Evolutionary conservation across 2,888 invertebrate species (phyloP).

Genomic region (Ligdia adustata): DNA sequence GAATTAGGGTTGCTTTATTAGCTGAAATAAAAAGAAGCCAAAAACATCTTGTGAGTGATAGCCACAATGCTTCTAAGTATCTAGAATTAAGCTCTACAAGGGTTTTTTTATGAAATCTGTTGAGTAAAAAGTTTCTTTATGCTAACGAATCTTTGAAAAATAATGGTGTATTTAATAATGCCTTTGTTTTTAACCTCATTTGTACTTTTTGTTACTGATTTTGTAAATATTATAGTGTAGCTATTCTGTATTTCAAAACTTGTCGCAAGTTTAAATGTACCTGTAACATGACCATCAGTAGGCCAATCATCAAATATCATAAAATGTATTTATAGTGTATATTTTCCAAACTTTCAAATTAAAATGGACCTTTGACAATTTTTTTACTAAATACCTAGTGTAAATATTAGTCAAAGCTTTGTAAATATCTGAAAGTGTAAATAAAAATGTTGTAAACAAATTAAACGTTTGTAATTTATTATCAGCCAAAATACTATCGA

Average conservation of each 20-base stretch:
- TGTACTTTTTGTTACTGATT: slow-evolving; percentile 3
- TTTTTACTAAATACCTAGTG: slow-evolving; percentile 31
- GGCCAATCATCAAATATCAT: slow-evolving; percentile 47
- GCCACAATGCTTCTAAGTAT: slow-evolving; percentile 36
- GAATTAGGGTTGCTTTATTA: slow-evolving; percentile 50
- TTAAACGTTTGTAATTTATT: slow-evolving; percentile 55
- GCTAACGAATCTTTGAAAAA: too few species aligned
- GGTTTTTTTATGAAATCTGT: slow-evolving; percentile 6
- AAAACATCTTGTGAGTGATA: slow-evolving; percentile 40
- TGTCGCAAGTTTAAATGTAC: slow-evolving; percentile 52
- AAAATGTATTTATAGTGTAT: slow-evolving; percentile 37
- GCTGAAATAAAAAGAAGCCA: slow-evolving; percentile 43
- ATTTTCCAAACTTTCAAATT: slow-evolving; percentile 19
- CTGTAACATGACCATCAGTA: slow-evolving; percentile 48
- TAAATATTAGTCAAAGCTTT: slow-evolving; percentile 50
- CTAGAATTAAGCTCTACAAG: slow-evolving; percentile 33
- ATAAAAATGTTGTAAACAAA: slow-evolving; percentile 48
- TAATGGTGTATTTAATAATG: neutral
- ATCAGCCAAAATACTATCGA: slow-evolving; percentile 61
- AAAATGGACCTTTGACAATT: slow-evolving; percentile 22
- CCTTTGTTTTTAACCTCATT: neutral
- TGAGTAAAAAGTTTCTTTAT: neutral
- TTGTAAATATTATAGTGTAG: slow-evolving; percentile 41
- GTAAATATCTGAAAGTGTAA: slow-evolving; percentile 56
- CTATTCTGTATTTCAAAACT: slow-evolving; percentile 38